Base-by-base conservation (phyloP, 2,113 vertebrate species). In the Origma solitaria region DNA sequence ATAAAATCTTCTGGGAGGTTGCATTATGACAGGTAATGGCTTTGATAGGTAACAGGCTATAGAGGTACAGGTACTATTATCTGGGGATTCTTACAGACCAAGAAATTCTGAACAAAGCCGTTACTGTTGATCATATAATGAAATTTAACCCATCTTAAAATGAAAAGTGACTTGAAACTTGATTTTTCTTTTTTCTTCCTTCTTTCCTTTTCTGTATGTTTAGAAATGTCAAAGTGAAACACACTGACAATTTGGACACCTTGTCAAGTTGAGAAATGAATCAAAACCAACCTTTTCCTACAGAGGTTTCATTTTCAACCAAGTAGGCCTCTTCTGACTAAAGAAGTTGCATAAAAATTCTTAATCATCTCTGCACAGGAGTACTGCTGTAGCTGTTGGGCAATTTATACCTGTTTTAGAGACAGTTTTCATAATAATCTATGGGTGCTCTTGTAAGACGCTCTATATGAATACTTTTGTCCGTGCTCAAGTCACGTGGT, bases 271-370 rank as follows among this genome's bases (percentile, higher is more conserved):
- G 72, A 93, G 86, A 95, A 97, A 96, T 94, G 94, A 90, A 96
- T 95, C 88, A 94, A 97, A 97, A 90, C 94, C 90, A 95, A 92
- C 47, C 61, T 94, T 96, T 96, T 96, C 95, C 94, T 96, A 76
- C 80, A 90, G 35, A 84, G 76, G 94, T 94, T 96, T 97, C 94
- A 88, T 94, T 94, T 96, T 96, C 92, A 93, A 38, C 92, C 95
- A 94, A 94, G 60, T 49, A 95, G 81, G 88, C 80, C 69, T 94
- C 80, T 96, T 94, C 90, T 93, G 90, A 94, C 92, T 90, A 94
- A 95, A 95, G 88, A 86, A 96, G 69, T 84, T 93, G 85, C 88
- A 93, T 88, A 97, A 95, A 91, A 92, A 75, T 58, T 86, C 69
- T 88, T 84, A 86, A 90, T 83, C 61, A 81, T 51, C 72, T 92